Evolutionary conservation across 2,888 invertebrate genomes (phyloP), one percentile per base, ranked within the genome.

Genomic region (Himalopsyche anomala): DNA sequence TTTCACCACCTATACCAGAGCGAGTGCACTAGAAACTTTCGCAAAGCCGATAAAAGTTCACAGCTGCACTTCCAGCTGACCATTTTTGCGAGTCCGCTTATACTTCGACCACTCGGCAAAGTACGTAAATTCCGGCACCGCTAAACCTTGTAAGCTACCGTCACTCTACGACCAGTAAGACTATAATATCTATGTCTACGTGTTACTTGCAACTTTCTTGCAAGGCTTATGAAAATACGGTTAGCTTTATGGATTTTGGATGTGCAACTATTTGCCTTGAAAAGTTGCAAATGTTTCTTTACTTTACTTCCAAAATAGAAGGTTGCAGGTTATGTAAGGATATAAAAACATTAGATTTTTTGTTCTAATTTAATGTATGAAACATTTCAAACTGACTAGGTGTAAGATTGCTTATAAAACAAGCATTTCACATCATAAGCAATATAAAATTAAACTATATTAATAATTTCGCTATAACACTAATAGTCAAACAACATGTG

Each of bases 61-160:
- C 62, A 62, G 62, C 62, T 62, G 62, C 62, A 62, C 62, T 62
- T 62, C n/a, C 62, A 62, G 11, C 62, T 62, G 62, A 62, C 62
- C 62, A 62, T 62, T 62, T 62, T 62, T 62, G 62, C 62, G 9
- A 62, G 62, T 28, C 19, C 19, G 19, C 28, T 62, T 62, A 19
- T 28, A 62, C 28, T 51, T 28, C 28, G 62, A 62, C 62, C 62
- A 62, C 62, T 62, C 28, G 62, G 62, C 28, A 51, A 51, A 51
- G 62, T 62, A 62, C 62, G 62, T 62, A 62, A 28, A 62, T 62
- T 62, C 28, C 11, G n/a, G 62, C 62, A 62, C 62, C 62, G 19
- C 62, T 62, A 62, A 62, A 62, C 62, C 62, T 62, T 62, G 62
- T 62, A 62, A 62, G 62, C 62, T 28, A 62, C 62, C 62, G 62